A percentile compares a stretch with the other conserved stretches of the same genome.
Evolutionary conservation across 2,888 invertebrate genomes (phyloP).

Genomic region (Drosophila rubida): DNA sequence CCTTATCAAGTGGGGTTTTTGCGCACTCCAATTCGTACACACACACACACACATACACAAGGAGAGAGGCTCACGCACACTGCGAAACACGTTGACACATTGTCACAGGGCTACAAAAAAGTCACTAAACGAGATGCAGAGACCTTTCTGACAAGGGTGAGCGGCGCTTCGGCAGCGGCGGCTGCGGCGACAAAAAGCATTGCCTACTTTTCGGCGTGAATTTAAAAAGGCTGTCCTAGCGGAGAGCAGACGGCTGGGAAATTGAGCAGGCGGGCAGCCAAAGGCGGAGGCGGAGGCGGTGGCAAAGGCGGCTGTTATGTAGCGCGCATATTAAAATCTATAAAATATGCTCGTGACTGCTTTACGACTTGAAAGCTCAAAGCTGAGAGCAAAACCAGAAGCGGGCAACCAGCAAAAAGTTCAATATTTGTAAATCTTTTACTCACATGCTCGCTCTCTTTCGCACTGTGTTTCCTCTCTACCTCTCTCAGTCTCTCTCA

Average conservation of each 20-base stretch:
- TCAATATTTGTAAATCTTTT: conserved; percentile 82
- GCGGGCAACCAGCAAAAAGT: conserved; percentile 65
- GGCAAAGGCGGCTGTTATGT: conserved; percentile 56
- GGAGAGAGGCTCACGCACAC: conserved; percentile 15
- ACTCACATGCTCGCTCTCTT: conserved; percentile 34
- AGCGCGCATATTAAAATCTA: conserved; percentile 81
- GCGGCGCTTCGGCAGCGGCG: conserved; percentile 1
- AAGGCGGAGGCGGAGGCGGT: background rate
- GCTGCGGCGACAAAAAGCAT: conserved; percentile 52
- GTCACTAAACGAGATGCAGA: conserved; percentile 72
- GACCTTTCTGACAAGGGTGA: conserved; percentile 70
- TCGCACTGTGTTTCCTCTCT: conserved; percentile 4
- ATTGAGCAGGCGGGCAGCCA: background rate
- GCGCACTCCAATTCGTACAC: conserved; percentile 20
- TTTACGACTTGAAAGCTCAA: conserved; percentile 73
- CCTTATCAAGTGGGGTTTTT: conserved; percentile 76
- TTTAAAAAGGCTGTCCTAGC: conserved; percentile 61
- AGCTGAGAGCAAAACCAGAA: conserved; percentile 65
- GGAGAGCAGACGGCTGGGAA: conserved; percentile 17
- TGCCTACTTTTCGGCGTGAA: conserved; percentile 75
- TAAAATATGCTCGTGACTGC: conserved; percentile 76
- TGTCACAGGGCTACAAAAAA: conserved; percentile 72
- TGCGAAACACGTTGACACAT: conserved; percentile 73
- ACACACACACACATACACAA: conserved; percentile 28
- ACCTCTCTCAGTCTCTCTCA: conserved; percentile 14